These are phyloP conservation scores for Itoplectis maculator DNA, from an alignment of 2,888 invertebrate species.

Conservation along the genomic window DNA sequence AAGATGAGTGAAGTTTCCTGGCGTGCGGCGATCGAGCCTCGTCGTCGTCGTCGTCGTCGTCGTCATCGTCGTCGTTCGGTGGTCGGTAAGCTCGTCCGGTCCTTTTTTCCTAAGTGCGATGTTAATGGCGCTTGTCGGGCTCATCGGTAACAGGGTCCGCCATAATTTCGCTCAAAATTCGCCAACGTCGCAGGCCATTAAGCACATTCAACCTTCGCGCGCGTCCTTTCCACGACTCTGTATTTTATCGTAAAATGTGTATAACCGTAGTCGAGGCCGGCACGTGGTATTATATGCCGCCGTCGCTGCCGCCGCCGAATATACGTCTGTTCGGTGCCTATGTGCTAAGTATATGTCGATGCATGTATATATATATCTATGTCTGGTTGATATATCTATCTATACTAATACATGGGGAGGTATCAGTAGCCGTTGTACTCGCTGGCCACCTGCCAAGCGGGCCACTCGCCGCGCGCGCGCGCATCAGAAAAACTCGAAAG, in stretches of 20 bases:
- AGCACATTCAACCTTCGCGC: constrained; percentile 74
- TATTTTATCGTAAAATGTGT: constrained; percentile 52
- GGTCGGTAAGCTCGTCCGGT: constrained; percentile 12
- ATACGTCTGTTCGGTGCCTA: constrained; percentile 17
- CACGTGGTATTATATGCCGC: constrained; percentile 43
- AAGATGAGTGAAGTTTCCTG: constrained; percentile 39
- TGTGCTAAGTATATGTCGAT: constrained; percentile 18
- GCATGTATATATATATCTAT: not conserved
- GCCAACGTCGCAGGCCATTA: constrained; percentile 80
- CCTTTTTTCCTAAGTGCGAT: constrained; percentile 62
- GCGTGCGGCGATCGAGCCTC: constrained; percentile 17
- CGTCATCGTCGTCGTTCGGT: constrained; percentile 15
- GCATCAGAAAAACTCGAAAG: constrained; percentile 62
- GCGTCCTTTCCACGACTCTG: constrained; percentile 56
- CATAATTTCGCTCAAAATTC: constrained; percentile 80
- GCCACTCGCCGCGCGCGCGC: constrained; percentile 56
- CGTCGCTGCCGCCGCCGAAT: constrained; percentile 5
- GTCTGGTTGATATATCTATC: constrained; percentile 7
- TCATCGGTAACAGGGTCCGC: constrained; percentile 72
- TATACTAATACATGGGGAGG: not conserved
- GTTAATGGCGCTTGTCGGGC: constrained; percentile 69
- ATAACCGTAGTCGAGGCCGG: constrained; percentile 8
- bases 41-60: constrained; percentile 13
- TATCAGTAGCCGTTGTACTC: constrained; percentile 48
- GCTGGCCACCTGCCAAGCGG: constrained; percentile 70